Base-by-base conservation (phyloP, 2,113 vertebrate genomes). In the Choloepus hoffmanni region DNA sequence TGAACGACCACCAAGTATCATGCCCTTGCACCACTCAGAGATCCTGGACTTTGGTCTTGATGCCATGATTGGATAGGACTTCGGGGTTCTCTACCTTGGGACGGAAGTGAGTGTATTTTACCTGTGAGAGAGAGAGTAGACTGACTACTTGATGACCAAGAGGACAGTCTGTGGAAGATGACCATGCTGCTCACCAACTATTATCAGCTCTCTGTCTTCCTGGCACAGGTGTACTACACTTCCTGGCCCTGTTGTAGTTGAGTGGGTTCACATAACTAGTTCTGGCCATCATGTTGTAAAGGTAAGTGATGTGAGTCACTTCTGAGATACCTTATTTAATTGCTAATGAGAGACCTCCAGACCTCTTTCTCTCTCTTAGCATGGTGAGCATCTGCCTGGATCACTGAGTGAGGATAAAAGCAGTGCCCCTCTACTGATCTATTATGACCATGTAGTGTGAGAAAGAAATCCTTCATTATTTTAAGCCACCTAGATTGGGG, bases 391-490 rank as follows among this genome's bases (percentile, higher is more conserved):
- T 67, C 76, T n/a, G 4, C 30, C 43, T 78, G 65, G 11, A 43
- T 53, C 48, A 62, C 58, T 12, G 10, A 30, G 40, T 43, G 70
- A 48, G 8, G 70, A 63, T 12, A 21, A 2, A 8, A 63, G 58
- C 21, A 40, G 58, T 30, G 67, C 40, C 62, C 26, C 53, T 63
- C 8, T 62, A 40, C 68, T 53, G 50, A 60, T 7, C 43, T 50
- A 50, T 33, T 19, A 28, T 0, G 5, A 53, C 14, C 48, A 33
- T 0, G 0, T 0, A 13, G 28, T 45, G 28, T 16, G 67, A 45
- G 58, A 62, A 68, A 36, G 43, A 28, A 63, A 60, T 4, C 21
- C 63, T 78, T 79, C 12, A 28, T 0, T 45, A 28, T 55, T 74
- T 60, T 23, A 68, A 70, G 43, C n/a, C 14, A 43, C 23, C 10